Evolutionary conservation across 1,140 invertebrate species (phyloP), one percentile per base, ranked within the genome.

Genomic region (Bombus waltoni): DNA sequence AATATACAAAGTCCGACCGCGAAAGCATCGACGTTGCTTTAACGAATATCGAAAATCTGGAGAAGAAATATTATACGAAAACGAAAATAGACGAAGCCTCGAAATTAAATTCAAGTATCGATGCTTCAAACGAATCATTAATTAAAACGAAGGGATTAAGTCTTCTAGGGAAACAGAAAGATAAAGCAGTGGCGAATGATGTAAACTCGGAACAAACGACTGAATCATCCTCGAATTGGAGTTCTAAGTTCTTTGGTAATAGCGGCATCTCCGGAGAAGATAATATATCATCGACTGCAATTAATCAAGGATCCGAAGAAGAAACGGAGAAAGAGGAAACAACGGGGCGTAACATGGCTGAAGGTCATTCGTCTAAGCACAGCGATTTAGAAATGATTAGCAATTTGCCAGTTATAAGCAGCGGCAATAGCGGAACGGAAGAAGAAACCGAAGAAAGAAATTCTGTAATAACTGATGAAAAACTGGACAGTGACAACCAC

Each of bases 251-350:
- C 40, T 13, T 9, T 22, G 44, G 10, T 81, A 71, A 81, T 32
- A 59, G 47, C 13, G 68, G 47, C 57, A 72, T 38, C 47, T 15
- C n/a, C 18, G 22, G 47, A 8, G 10, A 59, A 11, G 9, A 10
- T 81, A n/a, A 59, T 81, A 72, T 40, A 81, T 81, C 79, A 81
- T 32, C 44, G n/a, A 47, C 13, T 11, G 38, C 79, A 32, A 81
- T 81, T 81, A 81, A 72, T 81, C 79, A 81, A 72, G 6, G 1
- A 38, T 6, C 35, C 22, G 40, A 62, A 22, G 81, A 76, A 75
- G 81, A 66, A 83, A 44, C 38, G 57, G 70, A 44, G 38, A 15
- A 28, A 35, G 8, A 35, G 57, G 42, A 59, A 65, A 44, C 15
- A 35, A 28, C 18, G 57, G n/a, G 47, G 10, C 32, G 68, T 15